phyloP scores from a whole-genome alignment of 2,888 invertebrate species.

The Lathronympha strigana region DNA sequence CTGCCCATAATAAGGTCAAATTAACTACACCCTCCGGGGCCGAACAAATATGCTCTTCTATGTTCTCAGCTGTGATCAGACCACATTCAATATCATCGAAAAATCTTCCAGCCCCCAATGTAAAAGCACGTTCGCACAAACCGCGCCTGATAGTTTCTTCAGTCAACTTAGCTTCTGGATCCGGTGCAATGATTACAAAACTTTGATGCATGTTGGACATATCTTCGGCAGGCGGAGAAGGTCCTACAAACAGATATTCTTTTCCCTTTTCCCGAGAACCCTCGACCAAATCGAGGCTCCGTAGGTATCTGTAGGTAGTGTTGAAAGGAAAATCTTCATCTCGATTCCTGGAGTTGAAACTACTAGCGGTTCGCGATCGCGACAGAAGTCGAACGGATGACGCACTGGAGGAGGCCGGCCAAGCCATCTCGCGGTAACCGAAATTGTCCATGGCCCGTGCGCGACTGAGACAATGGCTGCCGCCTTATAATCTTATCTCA shows the following conservation, averaged over 20 bases:
- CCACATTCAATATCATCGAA: constrained; percentile 91
- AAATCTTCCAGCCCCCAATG: constrained; percentile 86
- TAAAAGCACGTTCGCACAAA: constrained; percentile 88
- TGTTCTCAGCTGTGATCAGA: constrained; percentile 85
- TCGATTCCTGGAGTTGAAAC: constrained; percentile 72
- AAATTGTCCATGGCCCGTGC: constrained; percentile 84
- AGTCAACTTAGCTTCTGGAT: constrained; percentile 88
- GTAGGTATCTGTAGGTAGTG: constrained; percentile 67
- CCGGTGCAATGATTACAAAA: constrained; percentile 87
- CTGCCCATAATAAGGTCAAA: constrained; percentile 88
- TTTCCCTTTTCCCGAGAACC: constrained; percentile 82
- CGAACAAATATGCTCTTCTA: constrained; percentile 82
- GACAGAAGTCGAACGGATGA: constrained; percentile 55
- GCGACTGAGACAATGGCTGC: constrained; percentile 60
- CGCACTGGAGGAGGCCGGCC: constrained; percentile 72
- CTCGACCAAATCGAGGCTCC: constrained; percentile 83
- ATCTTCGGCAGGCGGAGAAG: constrained; percentile 91
- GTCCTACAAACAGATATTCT: constrained; percentile 91
- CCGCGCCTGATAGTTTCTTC: constrained; percentile 88
- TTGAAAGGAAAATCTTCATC: constrained; percentile 85
- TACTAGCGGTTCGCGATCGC: constrained; percentile 66
- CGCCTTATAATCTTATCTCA: constrained; percentile 72
- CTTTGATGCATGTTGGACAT: constrained; percentile 91
- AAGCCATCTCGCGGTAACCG: constrained; percentile 85
- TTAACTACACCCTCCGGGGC: constrained; percentile 89